Percentiles rank a stretch among this genome's conserved stretches.
Evolutionary conservation across 1,140 invertebrate species (phyloP).

Genomic region (Diplogasteroides magnus): DNA sequence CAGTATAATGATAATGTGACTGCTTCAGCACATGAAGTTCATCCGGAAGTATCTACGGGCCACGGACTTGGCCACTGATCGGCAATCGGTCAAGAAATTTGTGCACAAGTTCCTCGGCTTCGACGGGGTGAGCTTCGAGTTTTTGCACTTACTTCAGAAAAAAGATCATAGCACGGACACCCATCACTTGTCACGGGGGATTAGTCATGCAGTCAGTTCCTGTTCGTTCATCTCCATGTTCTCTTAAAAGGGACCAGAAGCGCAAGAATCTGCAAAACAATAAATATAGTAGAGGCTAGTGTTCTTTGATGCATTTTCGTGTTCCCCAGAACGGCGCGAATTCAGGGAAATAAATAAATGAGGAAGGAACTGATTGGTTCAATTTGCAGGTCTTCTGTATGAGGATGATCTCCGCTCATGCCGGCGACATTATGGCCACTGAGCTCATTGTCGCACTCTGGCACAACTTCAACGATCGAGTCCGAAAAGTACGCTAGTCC

Average conservation of each 20-base stretch:
- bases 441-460: conserved; percentile 61
- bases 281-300: too few species aligned
- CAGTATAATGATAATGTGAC: too few species aligned
- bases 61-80: conserved; percentile 52
- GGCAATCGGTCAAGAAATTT: conserved; percentile 56
- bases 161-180: not conserved
- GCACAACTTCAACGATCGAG: conserved; percentile 55
- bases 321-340: too few species aligned
- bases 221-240: not conserved
- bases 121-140: conserved; percentile 57
- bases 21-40: conserved; percentile 56
- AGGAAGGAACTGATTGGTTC: too few species aligned
- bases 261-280: too few species aligned
- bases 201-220: too few species aligned
- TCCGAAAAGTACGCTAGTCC: conserved; percentile 28
- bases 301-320: too few species aligned
- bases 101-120: conserved; percentile 60
- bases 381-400: conserved; percentile 41
- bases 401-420: conserved; percentile 59
- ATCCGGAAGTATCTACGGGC: conserved; percentile 51
- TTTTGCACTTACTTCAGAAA: not conserved
- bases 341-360: too few species aligned
- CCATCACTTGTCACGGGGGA: not conserved
- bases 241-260: too few species aligned
- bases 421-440: conserved; percentile 61